Evolutionary conservation across 2,797 vertebrate species (phyloP).

Genomic region (Rhincodon typus): DNA sequence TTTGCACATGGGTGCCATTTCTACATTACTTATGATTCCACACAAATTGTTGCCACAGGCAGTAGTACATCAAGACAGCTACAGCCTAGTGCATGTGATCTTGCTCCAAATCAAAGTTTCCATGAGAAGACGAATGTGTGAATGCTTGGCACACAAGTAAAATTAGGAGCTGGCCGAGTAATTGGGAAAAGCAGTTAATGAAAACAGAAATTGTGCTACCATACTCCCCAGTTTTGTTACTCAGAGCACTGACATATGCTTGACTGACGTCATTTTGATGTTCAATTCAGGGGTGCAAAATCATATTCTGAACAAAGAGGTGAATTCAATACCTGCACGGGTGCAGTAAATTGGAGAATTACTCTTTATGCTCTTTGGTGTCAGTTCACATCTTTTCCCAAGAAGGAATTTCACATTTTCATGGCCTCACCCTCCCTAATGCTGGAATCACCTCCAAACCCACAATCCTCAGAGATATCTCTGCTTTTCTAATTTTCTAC

Average conservation of each 20-base stretch:
- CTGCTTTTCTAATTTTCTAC: too few species aligned
- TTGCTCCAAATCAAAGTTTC: neutral
- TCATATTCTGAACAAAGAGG: neutral
- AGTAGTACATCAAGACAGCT: neutral
- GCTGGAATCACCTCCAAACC: too few species aligned
- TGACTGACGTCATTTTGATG: neutral
- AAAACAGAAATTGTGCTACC: neutral
- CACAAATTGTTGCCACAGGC: neutral
- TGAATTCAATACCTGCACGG: neutral
- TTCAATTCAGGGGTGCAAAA: neutral
- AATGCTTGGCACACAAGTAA: too few species aligned
- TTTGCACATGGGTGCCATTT: neutral
- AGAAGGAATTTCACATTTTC: too few species aligned
- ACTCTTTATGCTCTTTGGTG: too few species aligned
- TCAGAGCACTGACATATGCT: neutral
- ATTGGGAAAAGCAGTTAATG: too few species aligned
- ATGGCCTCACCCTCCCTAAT: too few species aligned
- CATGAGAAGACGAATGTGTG: neutral
- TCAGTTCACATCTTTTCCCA: neutral
- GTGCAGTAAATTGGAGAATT: neutral
- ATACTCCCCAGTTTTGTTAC: neutral
- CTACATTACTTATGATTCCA: neutral
- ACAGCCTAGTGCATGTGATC: neutral
- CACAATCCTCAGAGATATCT: too few species aligned
- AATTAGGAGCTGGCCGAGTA: too few species aligned